Conservation (phyloP, 2,797 vertebrate genomes). For the Staurois parvus region DNA sequence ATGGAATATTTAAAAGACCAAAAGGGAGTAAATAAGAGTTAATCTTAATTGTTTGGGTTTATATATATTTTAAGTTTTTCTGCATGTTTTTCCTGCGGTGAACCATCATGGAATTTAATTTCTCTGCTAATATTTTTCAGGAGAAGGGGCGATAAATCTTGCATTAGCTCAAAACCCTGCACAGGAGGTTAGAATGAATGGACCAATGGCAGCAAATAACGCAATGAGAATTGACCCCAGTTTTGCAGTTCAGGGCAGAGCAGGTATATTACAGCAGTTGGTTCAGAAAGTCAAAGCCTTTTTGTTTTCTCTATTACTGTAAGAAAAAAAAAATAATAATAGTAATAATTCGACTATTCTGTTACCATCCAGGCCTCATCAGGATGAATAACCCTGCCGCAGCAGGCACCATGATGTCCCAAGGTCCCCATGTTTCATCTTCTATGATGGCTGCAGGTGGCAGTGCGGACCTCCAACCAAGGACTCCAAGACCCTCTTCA, state of each 20-base stretch:
- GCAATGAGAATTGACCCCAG: constrained; percentile 89
- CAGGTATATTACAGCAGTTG: constrained; percentile 78
- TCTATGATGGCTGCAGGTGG: constrained; percentile 85
- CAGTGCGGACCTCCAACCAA: constrained; percentile 89
- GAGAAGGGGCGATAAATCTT: constrained; percentile 96
- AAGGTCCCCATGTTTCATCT: constrained; percentile 84
- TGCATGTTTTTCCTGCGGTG: too few species aligned
- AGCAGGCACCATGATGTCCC: constrained; percentile 83
- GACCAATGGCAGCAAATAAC: constrained; percentile 85
- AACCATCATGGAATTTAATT: neutral
- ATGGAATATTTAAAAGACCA: too few species aligned
- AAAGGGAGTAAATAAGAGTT: too few species aligned
- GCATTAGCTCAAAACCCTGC: constrained; percentile 88
- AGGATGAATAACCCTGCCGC: constrained; percentile 88
- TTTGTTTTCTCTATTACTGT: too few species aligned
- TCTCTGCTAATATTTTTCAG: constrained; percentile 71
- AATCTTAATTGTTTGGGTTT: too few species aligned
- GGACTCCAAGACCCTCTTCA: constrained; percentile 85
- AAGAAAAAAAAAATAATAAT: too few species aligned
- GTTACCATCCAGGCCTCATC: constrained; percentile 79
- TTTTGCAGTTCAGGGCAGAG: constrained; percentile 88
- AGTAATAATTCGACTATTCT: neutral
- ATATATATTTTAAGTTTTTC: too few species aligned
- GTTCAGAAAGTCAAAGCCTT: too few species aligned
- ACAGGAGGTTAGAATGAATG: constrained; percentile 94